phyloP scores from a whole-genome alignment of 2,888 invertebrate genomes.

The Sturmia bella region DNA sequence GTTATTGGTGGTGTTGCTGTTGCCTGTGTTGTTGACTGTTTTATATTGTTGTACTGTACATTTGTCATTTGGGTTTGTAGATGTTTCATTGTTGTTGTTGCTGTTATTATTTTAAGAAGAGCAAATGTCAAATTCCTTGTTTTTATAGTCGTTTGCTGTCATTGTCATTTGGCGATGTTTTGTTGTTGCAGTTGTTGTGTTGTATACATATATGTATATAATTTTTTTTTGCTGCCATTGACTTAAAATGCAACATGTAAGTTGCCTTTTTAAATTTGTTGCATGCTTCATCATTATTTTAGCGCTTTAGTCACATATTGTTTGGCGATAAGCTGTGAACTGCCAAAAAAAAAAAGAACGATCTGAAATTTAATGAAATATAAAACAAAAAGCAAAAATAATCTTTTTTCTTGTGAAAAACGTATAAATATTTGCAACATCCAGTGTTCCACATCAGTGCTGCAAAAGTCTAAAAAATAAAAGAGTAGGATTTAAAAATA shows the following conservation, averaged over 20 bases:
- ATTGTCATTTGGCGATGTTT: constrained; percentile 64
- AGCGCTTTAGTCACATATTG: constrained; percentile 66
- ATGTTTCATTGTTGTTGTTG: constrained; percentile 29
- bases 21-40: constrained; percentile 36
- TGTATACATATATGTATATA: constrained; percentile 67
- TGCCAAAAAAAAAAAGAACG: constrained; percentile 52
- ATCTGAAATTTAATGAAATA: constrained; percentile 33
- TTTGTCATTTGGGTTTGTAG: constrained; percentile 57
- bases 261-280: constrained; percentile 71
- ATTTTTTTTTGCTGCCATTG: constrained; percentile 67
- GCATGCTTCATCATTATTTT: constrained; percentile 73
- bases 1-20: constrained; percentile 30
- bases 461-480: too few species aligned
- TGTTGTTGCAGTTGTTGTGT: constrained; percentile 37
- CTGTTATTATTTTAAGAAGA: constrained; percentile 66
- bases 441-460: constrained; percentile 47
- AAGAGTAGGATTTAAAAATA: too few species aligned
- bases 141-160: constrained; percentile 66
- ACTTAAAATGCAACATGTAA: constrained; percentile 71
- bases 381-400: constrained; percentile 32
- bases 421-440: constrained; percentile 38
- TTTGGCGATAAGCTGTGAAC: constrained; percentile 70
- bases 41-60: constrained; percentile 53
- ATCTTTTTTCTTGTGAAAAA: constrained; percentile 36
- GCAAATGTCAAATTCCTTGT: constrained; percentile 70